Percentiles rank a stretch among this genome's conserved stretches.
Conservation (phyloP, 64 coral and sea anemone species). For the Porites lutea region DNA sequence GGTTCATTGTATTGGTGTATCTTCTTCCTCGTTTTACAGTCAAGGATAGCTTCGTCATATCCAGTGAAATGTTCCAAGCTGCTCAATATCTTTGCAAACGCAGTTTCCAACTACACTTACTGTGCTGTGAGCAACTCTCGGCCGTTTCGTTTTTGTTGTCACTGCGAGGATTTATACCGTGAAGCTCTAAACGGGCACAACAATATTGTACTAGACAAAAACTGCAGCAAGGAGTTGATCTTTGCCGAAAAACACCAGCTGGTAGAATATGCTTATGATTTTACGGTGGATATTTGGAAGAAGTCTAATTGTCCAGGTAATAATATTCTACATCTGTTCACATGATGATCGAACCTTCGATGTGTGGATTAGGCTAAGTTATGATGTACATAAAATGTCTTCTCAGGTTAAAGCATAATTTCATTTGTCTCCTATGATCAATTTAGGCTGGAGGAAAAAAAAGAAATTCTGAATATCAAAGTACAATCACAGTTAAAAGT, state of each 20-base stretch:
- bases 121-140: constrained; percentile 54
- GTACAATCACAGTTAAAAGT: too few species aligned
- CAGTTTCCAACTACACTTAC: constrained; percentile 50
- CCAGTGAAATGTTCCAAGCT: neutral
- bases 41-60: neutral
- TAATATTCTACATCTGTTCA: neutral
- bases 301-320: constrained; percentile 33
- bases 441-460: too few species aligned
- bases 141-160: constrained; percentile 60
- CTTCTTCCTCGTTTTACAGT: neutral
- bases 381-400: too few species aligned
- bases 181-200: neutral
- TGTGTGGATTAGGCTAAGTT: too few species aligned
- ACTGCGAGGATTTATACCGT: neutral
- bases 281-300: constrained; percentile 44
- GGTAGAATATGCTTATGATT: constrained; percentile 38
- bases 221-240: constrained; percentile 3
- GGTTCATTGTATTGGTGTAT: neutral
- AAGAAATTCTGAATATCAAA: too few species aligned
- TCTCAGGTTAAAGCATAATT: too few species aligned
- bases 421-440: too few species aligned
- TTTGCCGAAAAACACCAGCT: constrained; percentile 51
- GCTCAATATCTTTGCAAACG: constrained; percentile 30
- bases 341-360: too few species aligned
- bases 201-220: neutral